These are phyloP conservation scores for Xylocopa sonorina DNA, from an alignment of 1,140 invertebrate genomes.

Conservation along the genomic window DNA sequence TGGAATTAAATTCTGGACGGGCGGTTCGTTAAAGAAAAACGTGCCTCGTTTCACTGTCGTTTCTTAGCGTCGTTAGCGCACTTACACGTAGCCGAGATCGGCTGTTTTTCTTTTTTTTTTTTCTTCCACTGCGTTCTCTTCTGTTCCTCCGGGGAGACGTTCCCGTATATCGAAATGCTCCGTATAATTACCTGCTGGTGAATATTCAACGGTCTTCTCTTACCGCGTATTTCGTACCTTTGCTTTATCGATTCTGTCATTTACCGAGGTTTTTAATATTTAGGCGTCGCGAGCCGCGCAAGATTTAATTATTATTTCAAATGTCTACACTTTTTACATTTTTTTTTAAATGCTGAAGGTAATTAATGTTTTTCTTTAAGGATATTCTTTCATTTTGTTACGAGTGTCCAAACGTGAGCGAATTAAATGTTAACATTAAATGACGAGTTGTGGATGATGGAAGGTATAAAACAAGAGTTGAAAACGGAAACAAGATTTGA, in stretches of 20 bases:
- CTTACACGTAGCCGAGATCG: conserved; percentile 37
- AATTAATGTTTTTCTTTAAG: too few relatives aligned
- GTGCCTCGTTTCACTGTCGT: conserved; percentile 40
- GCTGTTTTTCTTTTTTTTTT: too few relatives aligned
- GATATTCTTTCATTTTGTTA: too few relatives aligned
- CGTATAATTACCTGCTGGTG: conserved; percentile 19
- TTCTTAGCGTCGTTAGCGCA: conserved; percentile 43
- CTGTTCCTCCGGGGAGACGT: neutral
- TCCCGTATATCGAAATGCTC: neutral
- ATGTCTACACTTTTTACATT: too few relatives aligned
- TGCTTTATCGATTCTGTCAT: neutral
- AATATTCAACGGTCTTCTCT: conserved; percentile 23
- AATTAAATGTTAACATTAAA: too few relatives aligned
- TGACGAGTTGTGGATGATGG: too few relatives aligned
- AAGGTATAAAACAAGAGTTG: too few relatives aligned
- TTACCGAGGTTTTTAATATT: neutral
- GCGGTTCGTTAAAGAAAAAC: conserved; percentile 50
- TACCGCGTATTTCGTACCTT: neutral
- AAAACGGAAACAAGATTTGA: too few relatives aligned
- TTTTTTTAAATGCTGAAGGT: too few relatives aligned
- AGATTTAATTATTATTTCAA: too few relatives aligned
- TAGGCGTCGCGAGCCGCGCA: too few relatives aligned
- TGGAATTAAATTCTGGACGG: conserved; percentile 43
- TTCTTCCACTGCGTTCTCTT: conserved; percentile 9
- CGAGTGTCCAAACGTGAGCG: too few relatives aligned